Conservation (phyloP, 2,797 vertebrate species). For the Silurus aristotelis region DNA sequence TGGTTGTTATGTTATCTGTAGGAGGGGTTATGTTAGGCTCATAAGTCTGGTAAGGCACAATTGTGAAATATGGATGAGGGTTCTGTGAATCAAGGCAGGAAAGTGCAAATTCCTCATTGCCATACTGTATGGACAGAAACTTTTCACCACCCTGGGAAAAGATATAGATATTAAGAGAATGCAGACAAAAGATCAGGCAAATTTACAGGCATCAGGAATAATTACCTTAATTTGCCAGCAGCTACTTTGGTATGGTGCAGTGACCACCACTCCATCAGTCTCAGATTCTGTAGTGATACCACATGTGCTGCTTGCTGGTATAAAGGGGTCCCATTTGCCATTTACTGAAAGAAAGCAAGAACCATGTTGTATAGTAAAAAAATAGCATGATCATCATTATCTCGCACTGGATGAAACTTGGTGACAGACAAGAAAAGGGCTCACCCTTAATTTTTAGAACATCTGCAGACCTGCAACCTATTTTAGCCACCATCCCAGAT, state of each 20-base stretch:
- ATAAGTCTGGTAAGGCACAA: no score
- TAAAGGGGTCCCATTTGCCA: slow-evolving; percentile 48
- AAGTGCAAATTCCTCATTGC: slow-evolving; percentile 51
- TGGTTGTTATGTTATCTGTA: not conserved
- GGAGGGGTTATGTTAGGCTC: no score
- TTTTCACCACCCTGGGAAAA: slow-evolving; percentile 52
- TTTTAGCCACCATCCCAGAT: slow-evolving; percentile 52
- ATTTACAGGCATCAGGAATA: not conserved
- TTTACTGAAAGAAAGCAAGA: slow-evolving; percentile 45
- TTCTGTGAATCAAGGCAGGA: slow-evolving; percentile 44
- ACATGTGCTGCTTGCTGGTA: slow-evolving; percentile 41
- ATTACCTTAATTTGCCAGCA: slow-evolving; percentile 51
- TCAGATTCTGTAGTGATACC: slow-evolving; percentile 36
- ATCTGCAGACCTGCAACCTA: slow-evolving; percentile 34
- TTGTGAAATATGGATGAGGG: not conserved
- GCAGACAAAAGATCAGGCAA: not conserved
- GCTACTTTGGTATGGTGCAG: slow-evolving; percentile 35
- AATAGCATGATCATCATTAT: not conserved
- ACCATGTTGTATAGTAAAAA: not conserved
- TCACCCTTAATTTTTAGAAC: slow-evolving; percentile 52
- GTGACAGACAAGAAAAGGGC: not conserved
- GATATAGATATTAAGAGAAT: slow-evolving; percentile 24
- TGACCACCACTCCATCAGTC: slow-evolving; percentile 48
- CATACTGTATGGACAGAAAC: slow-evolving; percentile 49
- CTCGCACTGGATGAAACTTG: not conserved